Evolutionary conservation across 2,113 vertebrate species (phyloP).

Genomic region (Plotosus lineatus): DNA sequence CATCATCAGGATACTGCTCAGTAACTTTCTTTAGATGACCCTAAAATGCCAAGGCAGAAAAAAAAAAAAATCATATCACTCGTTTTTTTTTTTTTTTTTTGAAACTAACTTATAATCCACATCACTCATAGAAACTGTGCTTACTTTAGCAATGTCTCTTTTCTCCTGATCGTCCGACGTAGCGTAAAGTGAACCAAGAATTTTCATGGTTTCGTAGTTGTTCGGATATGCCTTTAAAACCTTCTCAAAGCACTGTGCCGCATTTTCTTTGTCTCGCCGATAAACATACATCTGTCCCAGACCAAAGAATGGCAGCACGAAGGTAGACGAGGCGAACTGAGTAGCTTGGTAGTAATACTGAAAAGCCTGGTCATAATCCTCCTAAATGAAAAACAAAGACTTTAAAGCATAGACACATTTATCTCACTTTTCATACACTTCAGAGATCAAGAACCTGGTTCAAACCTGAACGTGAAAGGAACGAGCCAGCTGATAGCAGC

Average conservation of each 20-base stretch:
- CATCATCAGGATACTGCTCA: slow-evolving; percentile 96
- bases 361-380: slow-evolving; percentile 98
- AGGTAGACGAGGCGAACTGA: slow-evolving; percentile 96
- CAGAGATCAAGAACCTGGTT: background rate
- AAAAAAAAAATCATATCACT: background rate
- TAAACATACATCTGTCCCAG: slow-evolving; percentile 99
- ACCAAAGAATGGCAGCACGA: slow-evolving; percentile 96
- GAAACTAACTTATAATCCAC: background rate
- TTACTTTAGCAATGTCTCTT: slow-evolving; percentile 93
- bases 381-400: slow-evolving; percentile 67
- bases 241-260: slow-evolving; percentile 97
- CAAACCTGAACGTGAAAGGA: slow-evolving; percentile 96
- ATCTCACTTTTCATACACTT: background rate
- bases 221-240: slow-evolving; percentile 98
- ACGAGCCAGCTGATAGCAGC: slow-evolving; percentile 95
- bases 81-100: background rate
- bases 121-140: background rate
- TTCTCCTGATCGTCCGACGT: slow-evolving; percentile 98
- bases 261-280: slow-evolving; percentile 95
- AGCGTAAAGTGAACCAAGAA: slow-evolving; percentile 95
- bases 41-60: slow-evolving; percentile 65
- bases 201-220: slow-evolving; percentile 99
- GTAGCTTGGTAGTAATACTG: slow-evolving; percentile 99
- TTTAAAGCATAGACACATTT: background rate
- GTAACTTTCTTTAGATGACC: slow-evolving; percentile 98